Base-by-base conservation (phyloP, 2,888 invertebrate genomes). In the Anagyrus pseudococci region DNA sequence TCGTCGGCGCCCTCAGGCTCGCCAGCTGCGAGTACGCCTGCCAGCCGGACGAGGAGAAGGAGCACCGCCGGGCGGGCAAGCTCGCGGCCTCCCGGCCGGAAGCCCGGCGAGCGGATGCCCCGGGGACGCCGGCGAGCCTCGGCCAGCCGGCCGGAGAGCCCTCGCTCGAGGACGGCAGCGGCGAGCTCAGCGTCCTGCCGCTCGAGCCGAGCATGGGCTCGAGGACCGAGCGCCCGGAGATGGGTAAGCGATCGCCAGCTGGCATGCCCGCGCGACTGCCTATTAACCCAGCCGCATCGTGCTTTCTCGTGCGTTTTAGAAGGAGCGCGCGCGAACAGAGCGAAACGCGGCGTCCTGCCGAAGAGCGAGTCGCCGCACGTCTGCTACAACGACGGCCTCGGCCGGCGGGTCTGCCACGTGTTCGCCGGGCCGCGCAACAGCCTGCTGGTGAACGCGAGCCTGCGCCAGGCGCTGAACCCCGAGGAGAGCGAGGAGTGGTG, bases 1-100 rank as follows among this genome's bases (percentile, higher is more conserved):
- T 83, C 84, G 76, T 83, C 59, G 92, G 91, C 13, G 84, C 85
- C 4, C 80, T 92, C 55, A 84, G 86, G 44, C 83, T 92, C 61
- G 86, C 86, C 23, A 85, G 87, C 40, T 92, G 92, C 75, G 86
- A 87, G 62, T 92, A 91, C 75, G 87, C 88, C 0, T 92, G 92
- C 72, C 69, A 72, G 25, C 70, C 75, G 0, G 54, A 61, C n/a
- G 69, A 59, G 44, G 58, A 58, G 7, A 10, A 44, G 4, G 1
- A 15, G 13, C 15, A 55, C 8, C 56, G 44, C 25, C 53, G 17
- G 20, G 52, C 25, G 4, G 54, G 22, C 6, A 58, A 58, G 22
- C 59, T 33, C 4, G 29, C 29, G 6, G 4, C 6, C 29, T 29
- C 29, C 29, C 29, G 10, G 29, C 29, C 4, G 6, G 29, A 29